Evolutionary conservation across 2,797 vertebrate genomes (phyloP).

Genomic region (Lithobates pipiens): DNA sequence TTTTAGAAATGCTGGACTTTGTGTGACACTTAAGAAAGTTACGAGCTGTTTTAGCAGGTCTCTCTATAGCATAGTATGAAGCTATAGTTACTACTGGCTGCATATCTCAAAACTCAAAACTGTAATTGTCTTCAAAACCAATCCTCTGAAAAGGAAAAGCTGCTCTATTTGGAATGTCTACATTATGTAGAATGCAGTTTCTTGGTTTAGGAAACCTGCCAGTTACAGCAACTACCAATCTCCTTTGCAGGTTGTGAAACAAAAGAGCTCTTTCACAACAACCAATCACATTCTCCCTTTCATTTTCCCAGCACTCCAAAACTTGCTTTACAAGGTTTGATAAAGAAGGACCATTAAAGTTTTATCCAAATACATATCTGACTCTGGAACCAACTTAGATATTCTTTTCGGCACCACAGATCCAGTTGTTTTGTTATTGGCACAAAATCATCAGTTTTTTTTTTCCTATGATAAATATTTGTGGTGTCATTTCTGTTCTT

Average conservation of each 20-base stretch:
- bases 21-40: constrained; percentile 14
- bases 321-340: no score
- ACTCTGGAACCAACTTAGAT: no score
- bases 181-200: background rate
- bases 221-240: background rate
- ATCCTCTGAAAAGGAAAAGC: background rate
- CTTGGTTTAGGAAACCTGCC: constrained; percentile 8
- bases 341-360: no score
- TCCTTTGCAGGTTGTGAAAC: background rate
- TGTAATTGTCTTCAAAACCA: background rate
- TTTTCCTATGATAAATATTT: no score
- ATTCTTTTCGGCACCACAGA: no score
- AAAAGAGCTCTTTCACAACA: background rate
- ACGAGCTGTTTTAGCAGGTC: background rate
- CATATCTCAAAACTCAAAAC: background rate
- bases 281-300: background rate
- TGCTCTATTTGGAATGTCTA: background rate
- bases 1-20: constrained; percentile 14
- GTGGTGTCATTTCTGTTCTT: no score
- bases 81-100: background rate
- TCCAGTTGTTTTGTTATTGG: no score
- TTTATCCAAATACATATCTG: no score
- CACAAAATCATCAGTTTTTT: no score
- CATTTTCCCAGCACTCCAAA: no score
- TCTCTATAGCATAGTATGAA: background rate